Evolutionary conservation across 2,888 invertebrate genomes (phyloP).

Genomic region (Metellina segmentata): DNA sequence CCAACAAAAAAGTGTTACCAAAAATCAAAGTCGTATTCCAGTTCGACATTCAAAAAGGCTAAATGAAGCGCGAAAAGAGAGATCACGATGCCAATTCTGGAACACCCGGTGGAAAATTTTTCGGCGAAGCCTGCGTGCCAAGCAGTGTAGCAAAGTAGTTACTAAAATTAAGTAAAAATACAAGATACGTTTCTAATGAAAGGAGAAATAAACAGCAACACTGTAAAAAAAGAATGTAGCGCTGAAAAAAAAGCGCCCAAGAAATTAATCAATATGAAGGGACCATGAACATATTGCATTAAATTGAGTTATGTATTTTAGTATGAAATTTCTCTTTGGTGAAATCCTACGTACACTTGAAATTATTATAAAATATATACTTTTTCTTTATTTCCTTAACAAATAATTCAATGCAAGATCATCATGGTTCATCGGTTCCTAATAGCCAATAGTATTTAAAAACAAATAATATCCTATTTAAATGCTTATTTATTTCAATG

Average conservation of each 20-base stretch:
- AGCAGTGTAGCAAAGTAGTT: slow-evolving; percentile 54
- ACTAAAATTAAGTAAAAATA: slow-evolving; percentile 73
- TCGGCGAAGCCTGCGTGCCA: slow-evolving; percentile 54
- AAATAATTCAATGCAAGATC: no score
- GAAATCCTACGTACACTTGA: no score
- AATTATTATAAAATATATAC: no score
- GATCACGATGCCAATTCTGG: slow-evolving; percentile 37
- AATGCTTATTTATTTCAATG: no score
- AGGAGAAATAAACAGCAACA: slow-evolving; percentile 65
- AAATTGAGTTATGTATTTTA: no score
- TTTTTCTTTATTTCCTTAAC: no score
- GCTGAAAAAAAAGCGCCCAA: slow-evolving; percentile 4
- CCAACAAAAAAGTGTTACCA: no score
- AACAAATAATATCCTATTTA: no score
- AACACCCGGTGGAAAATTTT: neutral
- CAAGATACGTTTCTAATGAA: slow-evolving; percentile 70
- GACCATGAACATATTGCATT: neutral
- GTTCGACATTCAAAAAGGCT: neutral
- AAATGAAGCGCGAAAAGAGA: slow-evolving; percentile 5
- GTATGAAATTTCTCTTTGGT: no score
- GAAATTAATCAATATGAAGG: slow-evolving; percentile 55
- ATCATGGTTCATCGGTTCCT: no score
- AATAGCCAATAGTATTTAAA: no score
- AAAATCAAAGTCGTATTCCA: neutral
- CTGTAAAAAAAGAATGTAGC: slow-evolving; percentile 17